These are phyloP conservation scores for Ondatra zibethicus DNA, from an alignment of 2,113 vertebrate genomes.

Conservation along the genomic window DNA sequence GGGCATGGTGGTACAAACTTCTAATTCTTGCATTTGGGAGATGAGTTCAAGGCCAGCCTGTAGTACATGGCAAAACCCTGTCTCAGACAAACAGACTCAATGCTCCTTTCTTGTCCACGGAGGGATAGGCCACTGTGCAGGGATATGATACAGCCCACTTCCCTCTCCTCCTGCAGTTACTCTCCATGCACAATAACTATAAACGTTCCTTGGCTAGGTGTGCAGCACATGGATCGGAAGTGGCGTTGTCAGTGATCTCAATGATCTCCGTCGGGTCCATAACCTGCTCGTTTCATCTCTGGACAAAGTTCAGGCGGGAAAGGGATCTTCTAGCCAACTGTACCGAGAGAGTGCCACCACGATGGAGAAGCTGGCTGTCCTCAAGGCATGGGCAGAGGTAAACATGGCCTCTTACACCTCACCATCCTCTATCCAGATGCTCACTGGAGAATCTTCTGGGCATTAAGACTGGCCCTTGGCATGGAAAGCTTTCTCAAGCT, in stretches of 20 bases:
- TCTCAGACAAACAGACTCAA: neutral
- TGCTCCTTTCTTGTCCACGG: neutral
- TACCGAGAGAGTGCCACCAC: slow-evolving; percentile 99
- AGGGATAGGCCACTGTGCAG: neutral
- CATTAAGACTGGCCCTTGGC: neutral
- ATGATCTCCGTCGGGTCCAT: slow-evolving; percentile 97
- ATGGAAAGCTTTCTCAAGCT: neutral
- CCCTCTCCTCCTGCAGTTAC: neutral
- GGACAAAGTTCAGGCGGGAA: slow-evolving; percentile 98
- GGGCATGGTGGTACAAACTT: neutral
- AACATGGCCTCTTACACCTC: slow-evolving; percentile 26
- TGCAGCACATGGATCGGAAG: slow-evolving; percentile 99
- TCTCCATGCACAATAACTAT: neutral
- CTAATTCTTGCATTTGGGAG: neutral
- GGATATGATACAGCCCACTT: neutral
- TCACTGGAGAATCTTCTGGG: neutral
- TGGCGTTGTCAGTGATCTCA: slow-evolving; percentile 98
- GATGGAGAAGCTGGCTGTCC: slow-evolving; percentile 98
- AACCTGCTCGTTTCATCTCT: slow-evolving; percentile 97
- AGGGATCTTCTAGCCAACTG: slow-evolving; percentile 95
- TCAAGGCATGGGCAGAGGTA: slow-evolving; percentile 99
- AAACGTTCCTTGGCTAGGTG: slow-evolving; percentile 87
- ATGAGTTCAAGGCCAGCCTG: neutral
- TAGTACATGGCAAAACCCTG: neutral
- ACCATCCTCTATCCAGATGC: neutral